Evolutionary conservation across 2,113 vertebrate species (phyloP).

Genomic region (Ginglymostoma cirratum): DNA sequence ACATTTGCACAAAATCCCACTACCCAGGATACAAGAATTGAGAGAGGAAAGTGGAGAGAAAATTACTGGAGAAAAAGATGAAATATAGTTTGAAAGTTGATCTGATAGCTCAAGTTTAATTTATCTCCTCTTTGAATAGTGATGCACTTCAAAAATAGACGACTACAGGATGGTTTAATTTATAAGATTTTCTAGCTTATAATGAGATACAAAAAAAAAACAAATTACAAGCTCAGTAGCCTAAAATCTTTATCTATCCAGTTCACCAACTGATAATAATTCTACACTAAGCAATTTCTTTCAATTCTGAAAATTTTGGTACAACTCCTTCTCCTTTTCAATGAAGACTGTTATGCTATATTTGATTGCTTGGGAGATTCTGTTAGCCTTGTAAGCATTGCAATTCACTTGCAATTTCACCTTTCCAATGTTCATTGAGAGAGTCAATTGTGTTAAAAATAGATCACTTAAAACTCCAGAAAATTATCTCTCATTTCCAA

Average conservation of each 20-base stretch:
- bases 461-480: neutral
- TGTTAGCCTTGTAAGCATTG: neutral
- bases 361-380: neutral
- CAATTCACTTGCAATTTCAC: constrained; percentile 22
- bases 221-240: neutral
- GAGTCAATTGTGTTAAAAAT: neutral
- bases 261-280: neutral
- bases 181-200: neutral
- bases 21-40: neutral
- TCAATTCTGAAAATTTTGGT: neutral
- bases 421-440: constrained; percentile 5
- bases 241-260: neutral
- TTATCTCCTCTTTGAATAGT: neutral
- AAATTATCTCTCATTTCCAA: neutral
- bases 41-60: neutral
- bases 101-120: neutral
- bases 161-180: neutral
- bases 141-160: neutral
- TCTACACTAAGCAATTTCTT: neutral
- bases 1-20: neutral
- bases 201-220: neutral
- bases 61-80: neutral
- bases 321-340: neutral
- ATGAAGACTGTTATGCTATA: neutral
- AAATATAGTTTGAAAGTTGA: neutral